Evolutionary conservation across 2,888 invertebrate species (phyloP), one percentile per base, ranked within the genome.

Genomic region (Drosophila greeni): DNA sequence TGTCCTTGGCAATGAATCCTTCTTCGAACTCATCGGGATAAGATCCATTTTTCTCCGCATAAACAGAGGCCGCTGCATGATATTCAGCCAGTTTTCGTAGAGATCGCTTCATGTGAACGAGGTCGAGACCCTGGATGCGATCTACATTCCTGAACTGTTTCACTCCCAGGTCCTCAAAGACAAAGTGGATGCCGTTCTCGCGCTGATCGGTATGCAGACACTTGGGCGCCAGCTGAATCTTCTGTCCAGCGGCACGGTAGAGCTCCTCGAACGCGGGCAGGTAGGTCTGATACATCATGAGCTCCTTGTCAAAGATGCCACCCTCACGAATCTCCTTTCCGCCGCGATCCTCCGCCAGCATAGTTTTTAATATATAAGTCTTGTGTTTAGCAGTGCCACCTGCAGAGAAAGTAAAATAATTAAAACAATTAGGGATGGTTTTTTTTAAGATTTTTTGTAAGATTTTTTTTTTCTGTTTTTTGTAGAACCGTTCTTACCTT

Each of bases 21-120:
- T 69, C 65, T 14, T 77, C 42, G 11, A 74, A 78, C 11, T 76
- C 59, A 5, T 52, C 48, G 3, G 83, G 82, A 37, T 74, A 83
- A 0, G 74, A 70, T 2, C 85, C 85, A 49, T 86, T 73, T 4
- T 72, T 65, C 5, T 85, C 84, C 0, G 73, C 75, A 53, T 84
- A 85, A 14, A 85, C 85, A 0, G 83, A 80, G 3, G 85, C 80
- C 0, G 84, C 87, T 4, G 88, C 88, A 84, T 88, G 88, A 20
- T 85, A 82, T 47, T 88, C 83, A 0, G 88, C 88, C 31, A 88
- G 54, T 7, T 84, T 82, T 5, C 59, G 66, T 3, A 88, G 45
- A 3, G 75, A 67, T 5, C 71, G 42, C 16, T 73, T 64, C 70
- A 86, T 86, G 5, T 87, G 86, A 0, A 29, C 54, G 61, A 85